Evolutionary conservation across 1,140 invertebrate species (phyloP).

Genomic region (Acromyrmex heyeri): DNA sequence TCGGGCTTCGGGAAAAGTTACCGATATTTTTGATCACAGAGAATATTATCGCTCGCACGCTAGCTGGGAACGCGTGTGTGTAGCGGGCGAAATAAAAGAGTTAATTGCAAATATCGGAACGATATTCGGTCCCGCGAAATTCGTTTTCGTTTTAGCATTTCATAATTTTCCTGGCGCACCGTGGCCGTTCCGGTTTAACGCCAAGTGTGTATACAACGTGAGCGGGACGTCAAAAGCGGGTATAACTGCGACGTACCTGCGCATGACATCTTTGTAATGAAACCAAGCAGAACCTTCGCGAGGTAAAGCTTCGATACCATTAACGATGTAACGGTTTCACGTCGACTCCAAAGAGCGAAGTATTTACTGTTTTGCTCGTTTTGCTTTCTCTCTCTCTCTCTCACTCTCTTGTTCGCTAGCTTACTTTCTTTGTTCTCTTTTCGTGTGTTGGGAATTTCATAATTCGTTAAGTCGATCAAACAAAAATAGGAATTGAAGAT

Average conservation of each 20-base stretch:
- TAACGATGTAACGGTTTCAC: constrained; percentile 64
- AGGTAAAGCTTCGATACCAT: constrained; percentile 64
- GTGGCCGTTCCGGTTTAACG: constrained; percentile 59
- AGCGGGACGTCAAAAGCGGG: constrained; percentile 69
- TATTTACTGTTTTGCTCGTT: constrained; percentile 54
- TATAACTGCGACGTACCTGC: constrained; percentile 64
- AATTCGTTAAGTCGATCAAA: constrained; percentile 12
- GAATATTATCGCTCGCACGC: not conserved
- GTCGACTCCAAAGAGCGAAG: constrained; percentile 51
- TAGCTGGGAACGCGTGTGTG: not conserved
- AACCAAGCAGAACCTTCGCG: constrained; percentile 56
- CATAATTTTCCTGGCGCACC: constrained; percentile 50
- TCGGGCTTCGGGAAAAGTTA: constrained; percentile 18
- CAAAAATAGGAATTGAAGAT: constrained; percentile 4
- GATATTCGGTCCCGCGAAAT: constrained; percentile 54
- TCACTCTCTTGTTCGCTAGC: not conserved
- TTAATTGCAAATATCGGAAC: constrained; percentile 60
- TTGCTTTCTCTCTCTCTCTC: not conserved
- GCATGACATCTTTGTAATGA: constrained; percentile 74
- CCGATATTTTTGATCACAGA: constrained; percentile 27
- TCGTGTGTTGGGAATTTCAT: constrained; percentile 20
- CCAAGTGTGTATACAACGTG: constrained; percentile 60
- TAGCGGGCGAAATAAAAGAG: constrained; percentile 46
- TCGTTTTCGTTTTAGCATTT: constrained; percentile 56
- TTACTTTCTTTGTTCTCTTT: not conserved